Evolutionary conservation across 2,888 invertebrate genomes (phyloP).

Genomic region (Meloe dianella): DNA sequence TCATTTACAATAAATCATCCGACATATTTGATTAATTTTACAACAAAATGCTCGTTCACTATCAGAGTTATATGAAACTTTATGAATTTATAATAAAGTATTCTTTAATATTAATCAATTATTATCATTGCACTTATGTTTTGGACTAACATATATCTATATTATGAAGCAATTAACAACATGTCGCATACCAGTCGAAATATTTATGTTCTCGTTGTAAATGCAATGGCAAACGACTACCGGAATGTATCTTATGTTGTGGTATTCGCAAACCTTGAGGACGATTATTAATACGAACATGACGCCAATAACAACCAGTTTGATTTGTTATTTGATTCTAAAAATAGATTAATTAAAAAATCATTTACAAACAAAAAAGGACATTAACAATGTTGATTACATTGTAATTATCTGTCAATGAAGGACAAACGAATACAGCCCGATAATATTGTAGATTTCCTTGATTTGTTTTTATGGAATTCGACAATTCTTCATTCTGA

Average conservation of each 20-base stretch:
- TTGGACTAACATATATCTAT: not conserved
- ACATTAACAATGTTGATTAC: slow-evolving; percentile 37
- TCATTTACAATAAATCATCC: slow-evolving; percentile 63
- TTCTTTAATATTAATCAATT: not conserved
- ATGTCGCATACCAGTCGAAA: slow-evolving; percentile 38
- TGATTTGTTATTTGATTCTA: slow-evolving; percentile 34
- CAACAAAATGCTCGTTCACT: slow-evolving; percentile 40
- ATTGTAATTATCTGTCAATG: slow-evolving; percentile 45
- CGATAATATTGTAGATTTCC: slow-evolving; percentile 41
- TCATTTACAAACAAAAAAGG: not conserved
- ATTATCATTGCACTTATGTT: too few species aligned
- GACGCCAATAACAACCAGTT: slow-evolving; percentile 54
- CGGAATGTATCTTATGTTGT: slow-evolving; percentile 34
- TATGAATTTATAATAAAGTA: not conserved
- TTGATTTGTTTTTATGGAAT: slow-evolving; percentile 26
- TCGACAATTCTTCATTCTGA: slow-evolving; percentile 10
- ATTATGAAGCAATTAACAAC: slow-evolving; percentile 28
- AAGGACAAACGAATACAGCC: slow-evolving; percentile 55
- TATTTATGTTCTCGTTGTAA: slow-evolving; percentile 29
- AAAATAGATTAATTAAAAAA: slow-evolving; percentile 10
- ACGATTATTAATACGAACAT: slow-evolving; percentile 45
- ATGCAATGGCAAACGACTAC: slow-evolving; percentile 43
- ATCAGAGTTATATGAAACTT: slow-evolving; percentile 24
- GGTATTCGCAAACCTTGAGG: slow-evolving; percentile 42
- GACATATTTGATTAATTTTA: slow-evolving; percentile 48